phyloP scores from a whole-genome alignment of 2,797 vertebrate genomes.

The Australoheros facetus region DNA sequence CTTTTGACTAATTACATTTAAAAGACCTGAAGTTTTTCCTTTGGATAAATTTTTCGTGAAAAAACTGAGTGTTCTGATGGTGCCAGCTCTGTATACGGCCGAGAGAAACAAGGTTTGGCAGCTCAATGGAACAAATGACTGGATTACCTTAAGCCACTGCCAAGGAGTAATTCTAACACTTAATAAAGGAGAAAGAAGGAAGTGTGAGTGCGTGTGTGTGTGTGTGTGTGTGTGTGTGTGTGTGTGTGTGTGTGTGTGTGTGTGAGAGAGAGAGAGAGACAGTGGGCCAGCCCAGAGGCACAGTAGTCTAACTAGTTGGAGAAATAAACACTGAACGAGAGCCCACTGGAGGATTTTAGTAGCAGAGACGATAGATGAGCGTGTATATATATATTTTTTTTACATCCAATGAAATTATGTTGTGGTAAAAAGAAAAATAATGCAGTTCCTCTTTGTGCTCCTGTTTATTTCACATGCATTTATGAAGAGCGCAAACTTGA shows the following conservation, averaged over 20 bases:
- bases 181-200: constrained; percentile 80
- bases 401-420: background rate
- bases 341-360: constrained; percentile 63
- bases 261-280: constrained; percentile 18
- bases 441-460: background rate
- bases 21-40: constrained; percentile 46
- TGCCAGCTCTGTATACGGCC: constrained; percentile 71
- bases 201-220: constrained; percentile 29
- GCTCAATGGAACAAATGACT: constrained; percentile 82
- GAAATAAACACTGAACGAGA: constrained; percentile 78
- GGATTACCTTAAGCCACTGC: constrained; percentile 83
- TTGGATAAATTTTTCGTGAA: constrained; percentile 25
- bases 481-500: background rate
- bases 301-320: constrained; percentile 78
- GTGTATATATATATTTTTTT: background rate
- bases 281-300: constrained; percentile 67
- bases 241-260: constrained; percentile 9
- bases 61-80: constrained; percentile 47
- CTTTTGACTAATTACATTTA: constrained; percentile 39
- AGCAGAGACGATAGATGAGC: constrained; percentile 58
- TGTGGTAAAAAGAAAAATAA: background rate
- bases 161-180: constrained; percentile 85
- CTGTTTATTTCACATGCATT: background rate
- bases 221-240: constrained; percentile 29
- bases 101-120: constrained; percentile 82